A percentile compares a stretch with the other conserved stretches of the same genome.
These are phyloP conservation scores for Apodemia zela DNA, from an alignment of 2,888 invertebrate species.

Conservation along the genomic window DNA sequence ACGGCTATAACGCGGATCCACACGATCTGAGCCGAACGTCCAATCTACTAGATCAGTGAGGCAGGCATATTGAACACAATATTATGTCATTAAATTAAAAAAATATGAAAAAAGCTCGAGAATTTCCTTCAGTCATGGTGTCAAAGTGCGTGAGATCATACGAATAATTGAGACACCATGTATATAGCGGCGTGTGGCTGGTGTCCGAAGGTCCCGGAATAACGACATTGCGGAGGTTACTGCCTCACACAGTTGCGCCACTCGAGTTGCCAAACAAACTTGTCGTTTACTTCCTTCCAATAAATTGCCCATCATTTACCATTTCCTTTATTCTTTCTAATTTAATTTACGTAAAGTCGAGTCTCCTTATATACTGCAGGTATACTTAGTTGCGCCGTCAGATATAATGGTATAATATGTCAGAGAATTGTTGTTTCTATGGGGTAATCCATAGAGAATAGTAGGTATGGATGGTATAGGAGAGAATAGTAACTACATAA, in stretches of 20 bases:
- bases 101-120: too few relatives aligned
- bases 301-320: constrained; percentile 28
- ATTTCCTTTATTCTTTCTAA: constrained; percentile 17
- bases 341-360: neutral
- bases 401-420: too few relatives aligned
- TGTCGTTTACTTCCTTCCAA: constrained; percentile 37
- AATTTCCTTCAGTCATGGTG: neutral
- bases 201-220: constrained; percentile 36
- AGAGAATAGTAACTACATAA: too few relatives aligned
- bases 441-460: too few relatives aligned
- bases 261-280: constrained; percentile 60
- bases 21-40: too few relatives aligned
- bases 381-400: neutral
- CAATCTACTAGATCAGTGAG: too few relatives aligned
- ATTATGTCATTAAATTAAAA: too few relatives aligned
- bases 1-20: too few relatives aligned
- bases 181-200: constrained; percentile 46
- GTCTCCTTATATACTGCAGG: neutral
- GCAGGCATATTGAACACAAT: too few relatives aligned
- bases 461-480: too few relatives aligned
- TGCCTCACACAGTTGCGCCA: constrained; percentile 48
- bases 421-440: too few relatives aligned
- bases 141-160: neutral
- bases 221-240: constrained; percentile 36
- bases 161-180: constrained; percentile 41